Evolutionary conservation across 2,797 vertebrate species (phyloP), one percentile per base, ranked within the genome.

Genomic region (Avahi laniger): DNA sequence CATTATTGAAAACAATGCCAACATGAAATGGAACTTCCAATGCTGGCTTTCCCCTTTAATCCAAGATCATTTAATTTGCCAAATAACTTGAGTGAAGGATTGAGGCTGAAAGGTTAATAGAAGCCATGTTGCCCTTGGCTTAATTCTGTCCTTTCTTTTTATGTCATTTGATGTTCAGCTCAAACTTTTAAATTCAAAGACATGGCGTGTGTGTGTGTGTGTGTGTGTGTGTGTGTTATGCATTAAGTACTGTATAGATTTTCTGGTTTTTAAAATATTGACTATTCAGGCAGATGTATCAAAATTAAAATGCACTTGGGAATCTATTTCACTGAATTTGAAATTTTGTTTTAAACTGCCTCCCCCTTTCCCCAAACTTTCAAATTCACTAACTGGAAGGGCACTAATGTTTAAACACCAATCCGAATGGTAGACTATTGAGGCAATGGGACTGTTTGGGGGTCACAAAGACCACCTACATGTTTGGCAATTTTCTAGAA

Each of bases 71-170:
- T 89, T 84, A 89, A 97, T 95, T 94, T 91, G 50, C n/a, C 75
- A 76, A 84, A 93, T 67, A 92, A 92, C 41, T 75, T 83, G 46
- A 96, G 48, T 89, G 63, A 97, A 95, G 63, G 50, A 73, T 79
- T 87, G 70, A 76, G 63, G 24, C 73, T 79, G 70, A 96, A 93
- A 97, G 83, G 79, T 97, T 96, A 96, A 95, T 86, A 89, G 79
- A 94, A 93, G 30, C 46, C 65, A 54, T 89, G 69, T 59, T 93
- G 92, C 69, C 87, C 80, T 94, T 93, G 93, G 87, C 79, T 96
- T 94, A 73, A 87, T 93, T 89, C 90, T 93, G 38, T 94, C 81
- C 65, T 80, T 79, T 94, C 75, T 50, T 50, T n/a, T 90, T 79
- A 79, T 89, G 33, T 91, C 82, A 75, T 88, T 79, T 67, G 4